Evolutionary conservation across 1,140 invertebrate species (phyloP), one percentile per base, ranked within the genome.

Genomic region (Drosophila nigromelanica): DNA sequence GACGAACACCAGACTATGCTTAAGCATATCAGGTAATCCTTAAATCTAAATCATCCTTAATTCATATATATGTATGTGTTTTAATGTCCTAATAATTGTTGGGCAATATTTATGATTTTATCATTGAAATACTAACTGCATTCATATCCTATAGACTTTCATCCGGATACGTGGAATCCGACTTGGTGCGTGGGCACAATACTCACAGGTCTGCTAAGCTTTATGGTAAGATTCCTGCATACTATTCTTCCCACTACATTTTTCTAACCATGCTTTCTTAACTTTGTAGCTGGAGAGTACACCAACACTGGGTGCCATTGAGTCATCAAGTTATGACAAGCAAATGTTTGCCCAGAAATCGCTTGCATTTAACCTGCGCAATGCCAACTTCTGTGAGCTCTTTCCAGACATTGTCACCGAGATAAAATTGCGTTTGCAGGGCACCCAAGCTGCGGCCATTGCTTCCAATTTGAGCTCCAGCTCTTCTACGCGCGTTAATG

Each of bases 121-220:
- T 24, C 10, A 35, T 10, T 43, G 12, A n/a, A 8, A 14, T 30
- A 54, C 27, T 67, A 37, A 45, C 33, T 55, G 51, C 4, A 40
- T 37, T 54, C 59, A 43, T 27, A 0, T 12, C 3, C 59, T 63
- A 7, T 15, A 91, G 99, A 99, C 93, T 99, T 98, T 91, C 99
- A 99, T 93, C 99, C 98, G 1, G 98, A 97, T 85, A 98, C 98
- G 2, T 99, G 98, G 98, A 99, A 99, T 93, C 98, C 98, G 12
- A 97, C 98, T 2, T 99, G 98, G 98, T 98, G 97, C 71, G 98
- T 99, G 18, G 97, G 97, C 10, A 99, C 98, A 1, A 99, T 99
- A 78, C 93, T 99, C 2, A 98, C 98, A 35, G 98, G 98, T 11
- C 93, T 99, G 24, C 93, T 98, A 12, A 98, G 97, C 93, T 98